These are phyloP conservation scores for Drosophila eohydei DNA, from an alignment of 2,888 invertebrate genomes.

Conservation along the genomic window DNA sequence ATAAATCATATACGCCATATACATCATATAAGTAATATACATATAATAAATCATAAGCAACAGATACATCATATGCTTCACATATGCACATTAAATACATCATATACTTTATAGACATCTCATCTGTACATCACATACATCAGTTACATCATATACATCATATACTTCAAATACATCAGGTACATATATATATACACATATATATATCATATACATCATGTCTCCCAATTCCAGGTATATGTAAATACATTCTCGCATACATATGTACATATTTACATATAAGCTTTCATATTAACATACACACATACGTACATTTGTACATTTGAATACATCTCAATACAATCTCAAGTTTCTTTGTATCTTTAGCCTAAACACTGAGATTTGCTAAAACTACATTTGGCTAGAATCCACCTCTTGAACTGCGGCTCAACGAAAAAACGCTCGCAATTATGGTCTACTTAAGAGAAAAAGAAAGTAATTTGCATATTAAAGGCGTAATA, in stretches of 20 bases:
- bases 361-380: not conserved
- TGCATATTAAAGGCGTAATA: conserved; percentile 7
- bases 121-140: not conserved
- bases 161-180: not conserved
- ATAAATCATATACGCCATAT: not conserved
- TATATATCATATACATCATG: not conserved
- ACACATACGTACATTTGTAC: not conserved
- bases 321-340: not conserved
- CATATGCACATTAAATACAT: not conserved
- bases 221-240: too few relatives aligned
- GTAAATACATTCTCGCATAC: not conserved
- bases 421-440: not conserved
- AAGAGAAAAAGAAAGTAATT: not conserved
- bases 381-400: not conserved
- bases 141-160: not conserved
- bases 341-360: not conserved
- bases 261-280: not conserved
- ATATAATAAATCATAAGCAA: not conserved
- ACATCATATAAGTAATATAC: not conserved
- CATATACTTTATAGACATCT: not conserved
- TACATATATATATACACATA: not conserved
- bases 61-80: not conserved
- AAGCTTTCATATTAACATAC: not conserved
- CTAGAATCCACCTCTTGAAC: not conserved
- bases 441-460: conserved; percentile 14